A percentile compares a stretch with the other conserved stretches of the same genome.
phyloP scores from a whole-genome alignment of 92 coral and sea anemone species.

The Zoanthus sansibaricus region DNA sequence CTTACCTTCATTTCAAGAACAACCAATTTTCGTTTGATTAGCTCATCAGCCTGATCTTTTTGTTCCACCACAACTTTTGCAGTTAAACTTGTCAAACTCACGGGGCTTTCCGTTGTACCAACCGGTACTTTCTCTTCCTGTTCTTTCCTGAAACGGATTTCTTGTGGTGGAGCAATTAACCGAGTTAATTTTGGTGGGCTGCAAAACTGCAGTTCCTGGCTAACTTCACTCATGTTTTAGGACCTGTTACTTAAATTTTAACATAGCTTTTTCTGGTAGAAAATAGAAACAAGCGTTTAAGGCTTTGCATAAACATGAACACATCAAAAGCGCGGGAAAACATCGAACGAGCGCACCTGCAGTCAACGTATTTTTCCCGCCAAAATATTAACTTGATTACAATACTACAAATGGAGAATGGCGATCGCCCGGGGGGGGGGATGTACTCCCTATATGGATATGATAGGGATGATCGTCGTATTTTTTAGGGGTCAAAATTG shows the following conservation, averaged over 20 bases:
- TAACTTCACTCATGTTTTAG: neutral
- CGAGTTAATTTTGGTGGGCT: constrained; percentile 25
- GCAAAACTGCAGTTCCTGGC: neutral
- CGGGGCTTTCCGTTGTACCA: neutral
- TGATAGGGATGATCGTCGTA: too few relatives aligned
- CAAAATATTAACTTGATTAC: neutral
- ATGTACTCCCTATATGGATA: too few relatives aligned
- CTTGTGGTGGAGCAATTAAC: constrained; percentile 12
- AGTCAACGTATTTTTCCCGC: neutral
- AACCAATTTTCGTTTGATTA: constrained; percentile 16
- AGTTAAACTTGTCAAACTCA: constrained; percentile 34
- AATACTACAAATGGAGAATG: too few relatives aligned
- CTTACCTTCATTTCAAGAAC: constrained; percentile 21
- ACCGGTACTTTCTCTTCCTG: neutral
- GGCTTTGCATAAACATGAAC: neutral
- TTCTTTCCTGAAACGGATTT: neutral
- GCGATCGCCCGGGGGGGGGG: too few relatives aligned
- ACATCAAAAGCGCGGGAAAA: constrained; percentile 23
- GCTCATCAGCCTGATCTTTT: constrained; percentile 29
- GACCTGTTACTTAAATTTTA: neutral
- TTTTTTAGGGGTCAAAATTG: too few relatives aligned
- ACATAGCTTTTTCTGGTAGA: too few relatives aligned
- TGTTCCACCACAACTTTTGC: constrained; percentile 31
- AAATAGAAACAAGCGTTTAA: neutral
- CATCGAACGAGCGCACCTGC: neutral